phyloP scores from a whole-genome alignment of 2,113 vertebrate genomes.

The Oryzias javanicus region DNA sequence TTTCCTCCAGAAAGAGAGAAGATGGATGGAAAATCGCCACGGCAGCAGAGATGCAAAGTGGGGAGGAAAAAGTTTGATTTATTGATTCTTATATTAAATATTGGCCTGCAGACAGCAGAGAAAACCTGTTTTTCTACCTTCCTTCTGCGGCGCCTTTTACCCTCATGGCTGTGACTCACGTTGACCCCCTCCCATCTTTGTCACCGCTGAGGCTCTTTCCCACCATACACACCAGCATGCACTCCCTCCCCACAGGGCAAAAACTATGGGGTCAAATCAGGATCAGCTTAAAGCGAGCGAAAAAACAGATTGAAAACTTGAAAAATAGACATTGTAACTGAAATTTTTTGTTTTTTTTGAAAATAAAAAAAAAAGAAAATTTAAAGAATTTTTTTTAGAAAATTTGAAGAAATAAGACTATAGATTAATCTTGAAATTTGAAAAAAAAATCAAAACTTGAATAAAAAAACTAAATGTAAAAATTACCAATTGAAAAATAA shows the following conservation, averaged over 20 bases:
- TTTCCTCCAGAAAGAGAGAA: conserved; percentile 44
- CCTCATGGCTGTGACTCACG: conserved; percentile 33
- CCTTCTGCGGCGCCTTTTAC: conserved; percentile 17
- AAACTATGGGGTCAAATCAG: no score
- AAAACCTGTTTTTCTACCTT: conserved; percentile 1
- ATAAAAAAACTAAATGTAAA: no score
- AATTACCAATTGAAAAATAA: no score
- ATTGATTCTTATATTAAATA: conserved; percentile 13
- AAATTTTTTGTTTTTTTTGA: no score
- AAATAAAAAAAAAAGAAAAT: no score
- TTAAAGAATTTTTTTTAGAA: no score
- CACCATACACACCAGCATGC: conserved; percentile 26
- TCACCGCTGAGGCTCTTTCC: conserved; percentile 16
- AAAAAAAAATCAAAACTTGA: no score
- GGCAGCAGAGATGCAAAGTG: conserved; percentile 20
- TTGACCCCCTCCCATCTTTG: conserved; percentile 43
- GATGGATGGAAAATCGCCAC: conserved; percentile 42
- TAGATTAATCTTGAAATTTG: no score
- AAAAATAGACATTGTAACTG: no score
- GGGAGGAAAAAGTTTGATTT: conserved; percentile 29
- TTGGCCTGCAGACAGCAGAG: not conserved
- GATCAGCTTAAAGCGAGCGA: no score
- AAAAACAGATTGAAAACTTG: no score
- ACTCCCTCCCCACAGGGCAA: conserved; percentile 43
- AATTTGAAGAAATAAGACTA: no score